Evolutionary conservation across 2,113 vertebrate species (phyloP).

Genomic region (Heliornis fulica): DNA sequence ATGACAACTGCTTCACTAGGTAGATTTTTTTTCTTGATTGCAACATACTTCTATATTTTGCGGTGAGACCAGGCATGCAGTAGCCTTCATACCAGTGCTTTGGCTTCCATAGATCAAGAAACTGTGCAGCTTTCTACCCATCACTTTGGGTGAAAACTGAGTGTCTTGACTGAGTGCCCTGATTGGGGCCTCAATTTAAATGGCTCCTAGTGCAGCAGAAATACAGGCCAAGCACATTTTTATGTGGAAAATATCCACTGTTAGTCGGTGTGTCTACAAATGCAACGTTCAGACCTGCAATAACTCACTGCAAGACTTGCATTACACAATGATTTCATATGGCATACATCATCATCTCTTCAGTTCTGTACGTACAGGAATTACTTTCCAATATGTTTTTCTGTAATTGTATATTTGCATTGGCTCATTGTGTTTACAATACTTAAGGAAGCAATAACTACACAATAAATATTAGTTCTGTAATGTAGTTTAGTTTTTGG

Average conservation of each 20-base stretch:
- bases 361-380: not conserved
- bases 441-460: not conserved
- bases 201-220: not conserved
- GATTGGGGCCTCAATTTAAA: not conserved
- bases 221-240: not conserved
- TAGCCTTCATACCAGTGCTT: not conserved
- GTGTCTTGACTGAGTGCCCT: not conserved
- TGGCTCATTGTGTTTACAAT: not conserved
- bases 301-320: not conserved
- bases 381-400: not conserved
- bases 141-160: not conserved
- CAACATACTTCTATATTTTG: not conserved
- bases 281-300: not conserved
- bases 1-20: not conserved
- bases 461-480: not conserved
- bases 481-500: not conserved
- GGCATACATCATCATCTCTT: not conserved
- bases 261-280: not conserved
- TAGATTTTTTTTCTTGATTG: not conserved
- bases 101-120: not conserved
- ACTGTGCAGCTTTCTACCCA: not conserved
- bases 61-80: not conserved
- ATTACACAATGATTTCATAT: not conserved
- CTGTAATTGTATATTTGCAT: not conserved
- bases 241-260: not conserved